phyloP scores from a whole-genome alignment of 2,888 invertebrate genomes.

The Acleris literana region DNA sequence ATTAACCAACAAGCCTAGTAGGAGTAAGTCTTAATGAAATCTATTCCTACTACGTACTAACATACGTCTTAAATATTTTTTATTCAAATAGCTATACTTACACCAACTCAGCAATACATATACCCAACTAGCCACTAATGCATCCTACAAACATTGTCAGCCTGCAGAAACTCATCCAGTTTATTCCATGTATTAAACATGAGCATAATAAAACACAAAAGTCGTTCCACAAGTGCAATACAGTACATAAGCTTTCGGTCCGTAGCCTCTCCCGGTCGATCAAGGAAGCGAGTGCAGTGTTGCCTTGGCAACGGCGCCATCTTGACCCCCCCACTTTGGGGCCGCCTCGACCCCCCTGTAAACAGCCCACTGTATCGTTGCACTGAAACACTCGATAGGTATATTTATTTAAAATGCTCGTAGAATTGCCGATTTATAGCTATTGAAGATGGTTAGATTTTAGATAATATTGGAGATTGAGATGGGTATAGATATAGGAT shows the following conservation, averaged over 20 bases:
- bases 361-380: constrained; percentile 80
- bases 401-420: constrained; percentile 74
- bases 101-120: neutral
- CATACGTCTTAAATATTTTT: too few species aligned
- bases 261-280: constrained; percentile 77
- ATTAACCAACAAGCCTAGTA: too few species aligned
- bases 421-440: constrained; percentile 67
- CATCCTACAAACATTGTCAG: constrained; percentile 23
- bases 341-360: constrained; percentile 59
- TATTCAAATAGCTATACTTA: too few species aligned
- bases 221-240: constrained; percentile 70
- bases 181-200: constrained; percentile 34
- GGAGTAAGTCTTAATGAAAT: too few species aligned
- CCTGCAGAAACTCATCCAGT: constrained; percentile 27
- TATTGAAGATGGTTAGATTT: constrained; percentile 17
- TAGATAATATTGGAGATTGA: neutral
- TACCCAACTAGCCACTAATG: constrained; percentile 7
- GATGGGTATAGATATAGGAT: neutral
- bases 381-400: constrained; percentile 82
- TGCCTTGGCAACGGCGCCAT: constrained; percentile 81
- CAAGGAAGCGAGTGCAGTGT: constrained; percentile 83
- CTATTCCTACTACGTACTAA: too few species aligned
- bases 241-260: constrained; percentile 73
- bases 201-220: constrained; percentile 60
- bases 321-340: constrained; percentile 62